These are phyloP conservation scores for Corvus moneduloides DNA, from an alignment of 2,113 vertebrate species.

Conservation along the genomic window DNA sequence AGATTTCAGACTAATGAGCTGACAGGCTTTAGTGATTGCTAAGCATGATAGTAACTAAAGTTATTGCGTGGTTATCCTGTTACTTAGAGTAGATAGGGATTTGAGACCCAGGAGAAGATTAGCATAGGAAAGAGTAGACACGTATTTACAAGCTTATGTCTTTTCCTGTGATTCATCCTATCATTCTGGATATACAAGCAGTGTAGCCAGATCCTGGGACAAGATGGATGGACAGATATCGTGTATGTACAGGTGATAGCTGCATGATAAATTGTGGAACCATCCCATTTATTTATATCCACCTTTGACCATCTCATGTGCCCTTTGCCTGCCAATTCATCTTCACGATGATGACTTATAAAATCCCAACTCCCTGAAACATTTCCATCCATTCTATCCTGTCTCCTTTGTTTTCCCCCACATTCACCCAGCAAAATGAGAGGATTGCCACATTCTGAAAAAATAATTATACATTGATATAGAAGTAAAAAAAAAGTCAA, in stretches of 20 bases:
- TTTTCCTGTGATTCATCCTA: conserved; percentile 25
- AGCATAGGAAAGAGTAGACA: neutral
- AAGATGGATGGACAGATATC: conserved; percentile 55
- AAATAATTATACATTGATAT: neutral
- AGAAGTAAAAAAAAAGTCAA: neutral
- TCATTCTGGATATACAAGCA: conserved; percentile 35
- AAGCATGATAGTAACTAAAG: neutral
- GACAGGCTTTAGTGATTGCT: neutral
- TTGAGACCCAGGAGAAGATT: neutral
- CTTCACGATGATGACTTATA: conserved; percentile 24
- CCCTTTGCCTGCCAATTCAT: conserved; percentile 43
- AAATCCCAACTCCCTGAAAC: neutral
- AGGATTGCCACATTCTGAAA: neutral
- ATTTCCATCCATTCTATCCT: neutral
- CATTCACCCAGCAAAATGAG: neutral
- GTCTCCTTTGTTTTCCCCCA: neutral
- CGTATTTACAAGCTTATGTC: conserved; percentile 9
- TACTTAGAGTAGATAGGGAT: neutral
- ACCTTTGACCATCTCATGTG: conserved; percentile 54
- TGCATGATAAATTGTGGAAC: conserved; percentile 16
- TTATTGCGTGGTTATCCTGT: neutral
- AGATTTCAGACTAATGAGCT: neutral
- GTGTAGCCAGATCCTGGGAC: neutral
- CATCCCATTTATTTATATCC: conserved; percentile 42
- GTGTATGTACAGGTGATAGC: neutral